Evolutionary conservation across 2,797 vertebrate species (phyloP).

Genomic region (Coregonus suidteri): DNA sequence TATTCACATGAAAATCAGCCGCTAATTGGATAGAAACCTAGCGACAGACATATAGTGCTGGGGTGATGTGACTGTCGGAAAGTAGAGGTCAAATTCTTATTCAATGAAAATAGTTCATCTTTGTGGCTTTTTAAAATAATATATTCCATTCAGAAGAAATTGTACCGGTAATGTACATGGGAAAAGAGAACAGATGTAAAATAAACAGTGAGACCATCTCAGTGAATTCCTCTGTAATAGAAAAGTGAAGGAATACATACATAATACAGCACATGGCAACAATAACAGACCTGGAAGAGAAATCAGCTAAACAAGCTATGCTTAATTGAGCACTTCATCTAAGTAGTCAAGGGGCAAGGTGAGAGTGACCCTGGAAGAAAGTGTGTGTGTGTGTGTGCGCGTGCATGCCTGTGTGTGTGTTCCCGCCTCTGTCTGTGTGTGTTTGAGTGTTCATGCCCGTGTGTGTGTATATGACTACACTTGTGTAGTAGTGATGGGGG

Average conservation of each 20-base stretch:
- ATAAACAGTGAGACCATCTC: slow-evolving; percentile 37
- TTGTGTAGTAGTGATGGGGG: not conserved
- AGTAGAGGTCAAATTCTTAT: not conserved
- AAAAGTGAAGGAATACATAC: slow-evolving; percentile 38
- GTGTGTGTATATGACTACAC: slow-evolving; percentile 25
- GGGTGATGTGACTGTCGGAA: no score
- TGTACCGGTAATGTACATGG: not conserved
- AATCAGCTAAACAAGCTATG: slow-evolving; percentile 76
- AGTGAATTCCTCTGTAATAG: slow-evolving; percentile 31
- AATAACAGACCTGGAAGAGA: slow-evolving; percentile 73
- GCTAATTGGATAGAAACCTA: no score
- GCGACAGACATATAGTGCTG: no score
- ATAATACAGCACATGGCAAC: slow-evolving; percentile 77
- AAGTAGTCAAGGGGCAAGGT: slow-evolving; percentile 73
- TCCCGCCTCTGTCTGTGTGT: slow-evolving; percentile 9
- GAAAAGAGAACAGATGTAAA: slow-evolving; percentile 28
- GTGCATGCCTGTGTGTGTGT: slow-evolving; percentile 21
- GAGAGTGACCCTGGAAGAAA: slow-evolving; percentile 70
- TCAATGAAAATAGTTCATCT: not conserved
- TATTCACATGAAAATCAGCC: no score
- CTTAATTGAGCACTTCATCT: slow-evolving; percentile 80
- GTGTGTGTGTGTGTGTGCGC: slow-evolving; percentile 1
- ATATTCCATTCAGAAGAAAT: not conserved
- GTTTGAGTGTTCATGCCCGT: slow-evolving; percentile 42
- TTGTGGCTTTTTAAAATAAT: not conserved